phyloP scores from a whole-genome alignment of 1,140 invertebrate species.

The Holotrichia oblita region DNA sequence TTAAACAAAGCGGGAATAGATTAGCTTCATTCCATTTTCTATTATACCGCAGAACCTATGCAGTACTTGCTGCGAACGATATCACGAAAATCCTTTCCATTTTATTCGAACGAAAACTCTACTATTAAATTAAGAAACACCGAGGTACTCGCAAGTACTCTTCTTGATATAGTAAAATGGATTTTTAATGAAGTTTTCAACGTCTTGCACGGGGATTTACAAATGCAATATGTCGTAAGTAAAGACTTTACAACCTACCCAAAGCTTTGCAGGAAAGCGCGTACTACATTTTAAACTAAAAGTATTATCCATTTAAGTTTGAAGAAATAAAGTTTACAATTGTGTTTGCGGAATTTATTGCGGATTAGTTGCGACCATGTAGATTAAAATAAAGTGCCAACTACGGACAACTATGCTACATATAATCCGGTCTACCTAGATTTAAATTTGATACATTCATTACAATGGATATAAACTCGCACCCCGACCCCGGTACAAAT shows the following conservation, averaged over 20 bases:
- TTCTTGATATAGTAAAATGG: background rate
- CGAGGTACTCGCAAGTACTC: background rate
- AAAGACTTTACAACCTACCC: background rate
- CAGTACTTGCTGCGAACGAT: no score
- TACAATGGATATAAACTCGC: background rate
- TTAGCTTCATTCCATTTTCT: background rate
- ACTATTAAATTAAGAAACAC: background rate
- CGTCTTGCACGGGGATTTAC: constrained; percentile 4
- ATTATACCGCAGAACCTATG: background rate
- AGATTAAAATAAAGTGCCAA: constrained; percentile 19
- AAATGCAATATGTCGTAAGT: constrained; percentile 6
- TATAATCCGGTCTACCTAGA: background rate
- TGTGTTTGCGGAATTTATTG: background rate
- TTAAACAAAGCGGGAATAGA: background rate
- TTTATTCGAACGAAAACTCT: background rate
- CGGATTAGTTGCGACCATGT: background rate
- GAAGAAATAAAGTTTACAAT: constrained; percentile 29
- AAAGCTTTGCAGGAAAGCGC: background rate
- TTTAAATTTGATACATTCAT: constrained; percentile 27
- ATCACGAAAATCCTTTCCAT: no score
- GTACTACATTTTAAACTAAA: background rate
- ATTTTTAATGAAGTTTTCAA: constrained; percentile 25
- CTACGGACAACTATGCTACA: background rate
- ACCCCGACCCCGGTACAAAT: background rate
- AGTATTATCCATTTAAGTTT: background rate